phyloP scores from a whole-genome alignment of 2,797 vertebrate genomes.

The Sternarchorhynchus goeldii region DNA sequence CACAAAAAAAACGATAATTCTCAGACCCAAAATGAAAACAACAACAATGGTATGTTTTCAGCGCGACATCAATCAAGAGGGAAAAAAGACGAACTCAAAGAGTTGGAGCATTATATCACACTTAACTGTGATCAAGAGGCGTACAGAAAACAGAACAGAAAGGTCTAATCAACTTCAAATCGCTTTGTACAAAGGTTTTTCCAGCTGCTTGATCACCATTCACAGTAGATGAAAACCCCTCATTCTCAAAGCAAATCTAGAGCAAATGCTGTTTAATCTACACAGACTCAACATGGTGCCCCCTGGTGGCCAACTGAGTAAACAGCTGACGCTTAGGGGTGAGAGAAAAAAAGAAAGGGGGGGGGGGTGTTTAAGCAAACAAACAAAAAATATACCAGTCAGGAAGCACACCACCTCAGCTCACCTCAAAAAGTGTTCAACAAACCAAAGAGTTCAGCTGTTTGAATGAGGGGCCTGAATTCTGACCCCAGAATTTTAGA shows the following conservation, averaged over 20 bases:
- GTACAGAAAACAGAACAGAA: constrained; percentile 41
- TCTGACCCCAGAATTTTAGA: constrained; percentile 21
- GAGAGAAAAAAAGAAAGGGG: no score
- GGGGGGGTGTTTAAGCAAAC: no score
- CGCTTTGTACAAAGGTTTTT: constrained; percentile 47
- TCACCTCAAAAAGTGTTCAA: constrained; percentile 56
- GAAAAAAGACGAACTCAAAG: constrained; percentile 58
- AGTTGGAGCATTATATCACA: constrained; percentile 63
- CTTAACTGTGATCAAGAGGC: constrained; percentile 39
- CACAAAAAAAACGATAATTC: constrained; percentile 39
- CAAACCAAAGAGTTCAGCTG: not conserved
- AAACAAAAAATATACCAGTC: constrained; percentile 28
- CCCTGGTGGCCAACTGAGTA: constrained; percentile 51
- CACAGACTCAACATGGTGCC: constrained; percentile 46
- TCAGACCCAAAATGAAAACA: constrained; percentile 56
- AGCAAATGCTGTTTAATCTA: constrained; percentile 4
- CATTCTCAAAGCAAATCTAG: constrained; percentile 40
- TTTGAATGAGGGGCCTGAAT: constrained; percentile 35
- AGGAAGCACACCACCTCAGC: constrained; percentile 51
- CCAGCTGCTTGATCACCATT: constrained; percentile 26
- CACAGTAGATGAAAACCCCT: constrained; percentile 45
- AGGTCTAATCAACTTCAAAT: constrained; percentile 56
- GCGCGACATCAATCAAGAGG: constrained; percentile 65
- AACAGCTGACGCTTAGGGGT: constrained; percentile 16
- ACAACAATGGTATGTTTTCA: constrained; percentile 60